These are phyloP conservation scores for Pollimyrus isidori DNA, from an alignment of 2,113 vertebrate species.

Conservation along the genomic window DNA sequence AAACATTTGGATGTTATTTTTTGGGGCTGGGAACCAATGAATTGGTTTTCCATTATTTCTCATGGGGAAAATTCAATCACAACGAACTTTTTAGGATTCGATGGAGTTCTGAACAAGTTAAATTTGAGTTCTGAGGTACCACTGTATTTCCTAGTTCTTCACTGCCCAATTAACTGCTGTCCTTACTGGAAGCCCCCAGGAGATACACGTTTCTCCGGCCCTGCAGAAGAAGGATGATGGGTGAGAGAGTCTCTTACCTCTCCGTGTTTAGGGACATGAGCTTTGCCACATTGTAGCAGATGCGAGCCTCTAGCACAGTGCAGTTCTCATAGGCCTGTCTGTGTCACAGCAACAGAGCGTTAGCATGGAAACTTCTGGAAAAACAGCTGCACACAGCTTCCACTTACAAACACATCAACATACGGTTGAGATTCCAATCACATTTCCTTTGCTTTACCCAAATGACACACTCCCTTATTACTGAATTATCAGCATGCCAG, in stretches of 20 bases:
- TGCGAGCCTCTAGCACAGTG: conserved; percentile 82
- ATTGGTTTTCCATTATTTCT: too few relatives aligned
- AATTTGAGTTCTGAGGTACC: too few relatives aligned
- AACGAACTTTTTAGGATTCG: too few relatives aligned
- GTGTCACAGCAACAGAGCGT: conserved; percentile 23
- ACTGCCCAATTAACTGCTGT: background rate
- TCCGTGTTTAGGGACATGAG: conserved; percentile 87
- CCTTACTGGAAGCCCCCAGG: background rate
- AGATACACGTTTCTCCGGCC: background rate
- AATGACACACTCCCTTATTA: background rate
- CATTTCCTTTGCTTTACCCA: background rate
- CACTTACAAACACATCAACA: background rate
- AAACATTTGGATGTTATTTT: too few relatives aligned
- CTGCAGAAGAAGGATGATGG: background rate
- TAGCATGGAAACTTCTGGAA: background rate
- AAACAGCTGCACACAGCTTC: background rate
- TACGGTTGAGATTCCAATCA: background rate
- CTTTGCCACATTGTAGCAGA: conserved; percentile 89
- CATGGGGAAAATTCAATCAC: too few relatives aligned
- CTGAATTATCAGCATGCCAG: background rate
- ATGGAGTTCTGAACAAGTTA: too few relatives aligned
- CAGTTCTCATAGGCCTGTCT: conserved; percentile 93
- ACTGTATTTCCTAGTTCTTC: background rate
- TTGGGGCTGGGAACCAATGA: too few relatives aligned
- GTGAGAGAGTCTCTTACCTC: conserved; percentile 52